A percentile compares a stretch with the other conserved stretches of the same genome.
These are phyloP conservation scores for Polydrusus pterygomalis DNA, from an alignment of 2,888 invertebrate genomes.

Conservation along the genomic window DNA sequence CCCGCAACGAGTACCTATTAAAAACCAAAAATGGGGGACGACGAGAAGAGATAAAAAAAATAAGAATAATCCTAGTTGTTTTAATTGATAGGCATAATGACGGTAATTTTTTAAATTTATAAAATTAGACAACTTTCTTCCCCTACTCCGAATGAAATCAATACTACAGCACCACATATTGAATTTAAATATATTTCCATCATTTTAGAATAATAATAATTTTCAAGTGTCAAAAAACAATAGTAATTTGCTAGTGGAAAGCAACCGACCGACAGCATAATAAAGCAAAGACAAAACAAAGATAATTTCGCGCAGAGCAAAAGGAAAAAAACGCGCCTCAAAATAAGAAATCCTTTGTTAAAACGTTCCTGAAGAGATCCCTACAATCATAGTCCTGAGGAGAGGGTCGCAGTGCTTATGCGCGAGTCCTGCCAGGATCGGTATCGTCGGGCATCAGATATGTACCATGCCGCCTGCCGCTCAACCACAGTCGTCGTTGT, in stretches of 20 bases:
- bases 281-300: conserved; percentile 34
- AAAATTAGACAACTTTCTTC: too few species aligned
- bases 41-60: too few species aligned
- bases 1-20: too few species aligned
- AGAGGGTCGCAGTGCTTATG: conserved; percentile 66
- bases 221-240: not conserved
- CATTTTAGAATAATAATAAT: not conserved
- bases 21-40: too few species aligned
- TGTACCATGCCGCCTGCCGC: conserved; percentile 67
- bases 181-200: too few species aligned
- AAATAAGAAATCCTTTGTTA: conserved; percentile 51
- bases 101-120: too few species aligned
- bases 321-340: conserved; percentile 49
- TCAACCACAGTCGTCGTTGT: conserved; percentile 52
- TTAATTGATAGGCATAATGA: too few species aligned
- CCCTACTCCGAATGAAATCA: too few species aligned
- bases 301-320: conserved; percentile 50
- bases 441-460: conserved; percentile 69
- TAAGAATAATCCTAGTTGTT: too few species aligned
- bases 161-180: too few species aligned
- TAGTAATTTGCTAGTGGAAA: conserved; percentile 15
- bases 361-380: conserved; percentile 41
- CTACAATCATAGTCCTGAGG: conserved; percentile 45
- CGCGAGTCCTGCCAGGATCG: conserved; percentile 68
- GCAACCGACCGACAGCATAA: conserved; percentile 29